Evolutionary conservation across 2,797 vertebrate genomes (phyloP).

Genomic region (Ciconia nigra): DNA sequence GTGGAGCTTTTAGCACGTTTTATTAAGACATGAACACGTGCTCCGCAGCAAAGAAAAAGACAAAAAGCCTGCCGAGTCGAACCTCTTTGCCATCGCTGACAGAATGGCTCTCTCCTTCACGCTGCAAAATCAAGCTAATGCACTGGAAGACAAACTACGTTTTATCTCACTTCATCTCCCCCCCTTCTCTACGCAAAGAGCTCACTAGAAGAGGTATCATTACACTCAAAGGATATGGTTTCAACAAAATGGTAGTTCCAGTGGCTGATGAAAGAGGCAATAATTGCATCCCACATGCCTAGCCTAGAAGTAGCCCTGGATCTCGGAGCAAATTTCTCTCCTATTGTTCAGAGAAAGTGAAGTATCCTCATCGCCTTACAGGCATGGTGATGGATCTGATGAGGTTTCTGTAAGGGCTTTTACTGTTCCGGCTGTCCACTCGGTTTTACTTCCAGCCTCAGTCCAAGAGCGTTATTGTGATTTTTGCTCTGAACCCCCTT

Average conservation of each 20-base stretch:
- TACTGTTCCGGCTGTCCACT: not conserved
- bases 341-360: constrained; percentile 53
- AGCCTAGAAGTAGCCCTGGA: constrained; percentile 33
- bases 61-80: not conserved
- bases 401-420: not conserved
- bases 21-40: not conserved
- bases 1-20: not conserved
- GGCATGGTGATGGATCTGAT: not conserved
- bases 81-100: not conserved
- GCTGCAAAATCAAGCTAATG: not conserved
- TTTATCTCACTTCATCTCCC: not conserved
- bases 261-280: constrained; percentile 57
- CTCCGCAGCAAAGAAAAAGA: not conserved
- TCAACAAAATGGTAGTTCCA: constrained; percentile 63
- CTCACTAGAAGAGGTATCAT: constrained; percentile 18
- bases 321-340: constrained; percentile 21
- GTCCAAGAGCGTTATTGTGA: not conserved
- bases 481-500: not conserved
- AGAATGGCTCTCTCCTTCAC: not conserved
- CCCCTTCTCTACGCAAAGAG: not conserved
- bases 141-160: not conserved
- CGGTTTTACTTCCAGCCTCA: not conserved
- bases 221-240: constrained; percentile 44
- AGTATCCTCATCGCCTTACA: constrained; percentile 13
- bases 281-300: constrained; percentile 49